Evolutionary conservation across 2,113 vertebrate genomes (phyloP).

Genomic region (Halcyon senegalensis): DNA sequence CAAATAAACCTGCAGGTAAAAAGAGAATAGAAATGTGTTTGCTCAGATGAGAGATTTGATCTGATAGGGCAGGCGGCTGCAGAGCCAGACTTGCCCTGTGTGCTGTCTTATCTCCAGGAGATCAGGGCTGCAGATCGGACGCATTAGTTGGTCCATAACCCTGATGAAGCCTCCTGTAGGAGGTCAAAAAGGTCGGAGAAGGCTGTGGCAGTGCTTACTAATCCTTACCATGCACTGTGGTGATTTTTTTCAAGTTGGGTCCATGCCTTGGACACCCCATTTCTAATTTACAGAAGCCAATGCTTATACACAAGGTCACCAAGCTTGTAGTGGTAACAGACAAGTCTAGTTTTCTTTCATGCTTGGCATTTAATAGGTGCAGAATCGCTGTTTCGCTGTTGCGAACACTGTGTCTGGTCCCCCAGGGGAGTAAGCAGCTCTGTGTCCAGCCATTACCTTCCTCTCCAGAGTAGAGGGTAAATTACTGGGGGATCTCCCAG

Average conservation of each 20-base stretch:
- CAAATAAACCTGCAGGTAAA: not conserved
- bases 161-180: not conserved
- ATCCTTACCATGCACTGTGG: not conserved
- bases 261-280: not conserved
- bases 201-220: not conserved
- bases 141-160: not conserved
- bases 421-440: not conserved
- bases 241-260: not conserved
- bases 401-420: not conserved
- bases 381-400: not conserved
- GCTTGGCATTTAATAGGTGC: slow-evolving; percentile 55
- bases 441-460: not conserved
- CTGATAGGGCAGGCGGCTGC: not conserved
- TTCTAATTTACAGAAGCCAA: not conserved
- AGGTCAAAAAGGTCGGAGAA: not conserved
- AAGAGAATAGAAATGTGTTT: not conserved
- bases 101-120: not conserved
- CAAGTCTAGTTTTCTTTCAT: slow-evolving; percentile 77
- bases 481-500: not conserved
- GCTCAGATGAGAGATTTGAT: not conserved
- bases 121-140: not conserved
- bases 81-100: not conserved
- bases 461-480: not conserved
- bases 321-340: slow-evolving; percentile 76
- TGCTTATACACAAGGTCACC: not conserved